Evolutionary conservation across 2,113 vertebrate species (phyloP).

Genomic region (Acinonyx jubatus): DNA sequence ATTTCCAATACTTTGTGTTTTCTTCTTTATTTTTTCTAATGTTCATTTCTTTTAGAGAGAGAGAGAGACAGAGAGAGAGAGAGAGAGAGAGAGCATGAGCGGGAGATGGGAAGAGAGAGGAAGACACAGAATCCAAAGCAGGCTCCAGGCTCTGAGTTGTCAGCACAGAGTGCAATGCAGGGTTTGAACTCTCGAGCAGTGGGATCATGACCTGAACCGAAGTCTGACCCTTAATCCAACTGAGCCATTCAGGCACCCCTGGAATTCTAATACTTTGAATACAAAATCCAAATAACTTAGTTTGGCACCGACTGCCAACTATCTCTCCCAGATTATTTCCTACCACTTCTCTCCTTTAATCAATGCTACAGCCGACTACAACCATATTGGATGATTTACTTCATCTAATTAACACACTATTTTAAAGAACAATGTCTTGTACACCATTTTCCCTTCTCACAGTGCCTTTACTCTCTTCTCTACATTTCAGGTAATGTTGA

Average conservation of each 20-base stretch:
- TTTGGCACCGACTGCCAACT: not conserved
- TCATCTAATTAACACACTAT: not conserved
- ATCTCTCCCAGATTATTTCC: not conserved
- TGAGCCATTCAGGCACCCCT: too few relatives aligned
- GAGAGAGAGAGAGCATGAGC: too few relatives aligned
- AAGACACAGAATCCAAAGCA: too few relatives aligned
- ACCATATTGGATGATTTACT: not conserved
- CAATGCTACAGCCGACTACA: not conserved
- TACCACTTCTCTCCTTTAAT: not conserved
- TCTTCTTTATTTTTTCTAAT: too few relatives aligned
- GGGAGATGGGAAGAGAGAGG: too few relatives aligned
- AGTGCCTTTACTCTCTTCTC: not conserved
- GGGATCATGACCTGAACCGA: too few relatives aligned
- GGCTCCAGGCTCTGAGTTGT: too few relatives aligned
- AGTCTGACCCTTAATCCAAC: too few relatives aligned
- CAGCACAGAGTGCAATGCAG: too few relatives aligned
- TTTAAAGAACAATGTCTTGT: not conserved
- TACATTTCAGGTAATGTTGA: not conserved
- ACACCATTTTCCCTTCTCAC: not conserved
- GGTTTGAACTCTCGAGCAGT: too few relatives aligned
- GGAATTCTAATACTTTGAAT: not conserved
- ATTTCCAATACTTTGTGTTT: not conserved
- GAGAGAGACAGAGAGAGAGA: too few relatives aligned
- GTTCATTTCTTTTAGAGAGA: too few relatives aligned
- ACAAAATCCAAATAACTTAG: not conserved